phyloP scores from a whole-genome alignment of 2,797 vertebrate species.

The Sebastes alutus region DNA sequence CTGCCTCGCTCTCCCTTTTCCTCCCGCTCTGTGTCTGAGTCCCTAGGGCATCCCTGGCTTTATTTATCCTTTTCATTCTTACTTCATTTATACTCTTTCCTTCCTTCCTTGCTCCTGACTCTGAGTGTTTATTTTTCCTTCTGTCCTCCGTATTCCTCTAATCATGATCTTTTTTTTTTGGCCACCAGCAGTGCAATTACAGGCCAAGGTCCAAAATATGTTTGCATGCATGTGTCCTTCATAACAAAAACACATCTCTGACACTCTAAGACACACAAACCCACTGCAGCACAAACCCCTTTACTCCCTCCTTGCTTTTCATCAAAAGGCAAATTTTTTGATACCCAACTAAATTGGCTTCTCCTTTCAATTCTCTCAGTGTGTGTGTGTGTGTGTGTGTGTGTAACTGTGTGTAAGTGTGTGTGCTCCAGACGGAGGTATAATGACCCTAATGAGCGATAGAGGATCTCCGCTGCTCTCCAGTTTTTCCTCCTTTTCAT shows the following conservation, averaged over 20 bases:
- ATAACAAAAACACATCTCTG: constrained; percentile 18
- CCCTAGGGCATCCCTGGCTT: constrained; percentile 42
- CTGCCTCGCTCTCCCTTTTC: constrained; percentile 21
- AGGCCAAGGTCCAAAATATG: neutral
- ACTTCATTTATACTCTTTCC: constrained; percentile 37
- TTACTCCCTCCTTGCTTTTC: constrained; percentile 41
- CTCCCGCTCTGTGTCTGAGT: constrained; percentile 18
- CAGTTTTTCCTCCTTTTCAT: constrained; percentile 53
- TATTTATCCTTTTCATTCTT: constrained; percentile 51
- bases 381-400: neutral
- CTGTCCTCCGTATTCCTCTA: neutral
- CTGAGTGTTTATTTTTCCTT: constrained; percentile 12
- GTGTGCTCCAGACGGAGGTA: constrained; percentile 49
- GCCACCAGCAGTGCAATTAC: constrained; percentile 4
- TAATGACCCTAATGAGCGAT: constrained; percentile 76
- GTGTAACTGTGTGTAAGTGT: neutral
- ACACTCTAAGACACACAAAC: neutral
- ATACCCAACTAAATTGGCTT: constrained; percentile 62
- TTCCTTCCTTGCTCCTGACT: neutral
- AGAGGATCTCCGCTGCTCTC: constrained; percentile 60
- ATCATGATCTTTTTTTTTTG: constrained; percentile 8
- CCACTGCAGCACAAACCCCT: neutral
- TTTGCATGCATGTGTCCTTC: constrained; percentile 7
- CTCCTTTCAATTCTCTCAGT: constrained; percentile 51
- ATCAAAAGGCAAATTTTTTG: constrained; percentile 66